Base-by-base conservation (phyloP, 2,888 invertebrate species). In the Latrodectus elegans region DNA sequence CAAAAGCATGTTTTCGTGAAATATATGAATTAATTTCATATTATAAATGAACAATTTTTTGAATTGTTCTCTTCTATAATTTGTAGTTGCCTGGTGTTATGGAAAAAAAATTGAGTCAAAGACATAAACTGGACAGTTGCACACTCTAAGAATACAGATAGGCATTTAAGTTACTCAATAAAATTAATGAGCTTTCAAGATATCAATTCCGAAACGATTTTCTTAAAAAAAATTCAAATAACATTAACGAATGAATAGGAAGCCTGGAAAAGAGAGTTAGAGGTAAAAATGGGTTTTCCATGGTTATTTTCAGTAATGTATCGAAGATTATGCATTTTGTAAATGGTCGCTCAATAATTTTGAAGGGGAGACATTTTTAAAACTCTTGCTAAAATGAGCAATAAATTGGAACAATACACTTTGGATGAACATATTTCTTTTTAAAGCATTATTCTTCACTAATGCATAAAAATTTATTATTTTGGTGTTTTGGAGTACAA, bases 131-230 rank as follows among this genome's bases (percentile, higher is more conserved):
- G 60, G n/a, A 60, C 12, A n/a, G n/a, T 14, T 60, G 60, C 60
- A 60, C 12, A n/a, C 60, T 60, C n/a, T 60, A 60, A 60, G n/a
- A 38, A 38, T 38, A 38, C 38, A 38, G 38, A 60, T 60, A 60
- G 60, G 60, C 12, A 60, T 60, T 60, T 60, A n/a, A 78, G 68
- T 78, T 51, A 53, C 70, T 78, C 70, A 55, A 72, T 80, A 80
- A 80, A 80, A 80, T 80, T 80, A 72, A 80, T 80, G 72, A 72
- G 72, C 52, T 64, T 60, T 51, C 64, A 60, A 10, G 72, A 72
- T 72, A 80, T 80, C 80, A 80, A 80, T 80, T 80, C 60, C n/a
- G 51, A 80, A 72, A 71, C 71, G 64, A 80, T 80, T 72, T 60
- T 80, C 64, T 78, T 52, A 72, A 51, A 51, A 72, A 80, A 78